Base-by-base conservation (phyloP, 64 coral and sea anemone species). In the Platygyra sinensis region DNA sequence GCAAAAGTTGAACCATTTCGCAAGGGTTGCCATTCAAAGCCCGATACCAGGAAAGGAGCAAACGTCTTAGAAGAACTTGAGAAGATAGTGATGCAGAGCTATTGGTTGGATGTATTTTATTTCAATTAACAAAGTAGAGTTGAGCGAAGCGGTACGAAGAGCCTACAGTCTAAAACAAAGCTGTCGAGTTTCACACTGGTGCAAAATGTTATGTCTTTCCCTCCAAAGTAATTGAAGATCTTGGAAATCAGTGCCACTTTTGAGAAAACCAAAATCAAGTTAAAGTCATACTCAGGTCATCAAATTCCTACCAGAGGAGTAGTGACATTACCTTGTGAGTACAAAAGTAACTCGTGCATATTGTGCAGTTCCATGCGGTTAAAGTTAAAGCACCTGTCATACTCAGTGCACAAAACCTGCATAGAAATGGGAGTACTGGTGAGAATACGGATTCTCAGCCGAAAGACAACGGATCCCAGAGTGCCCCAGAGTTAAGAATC, bases 331-430 rank as follows among this genome's bases (percentile, higher is more conserved):
- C 59, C 72, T 49, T 63, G 89, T 60, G 36, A 51, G 30, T 19
- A 75, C 30, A 73, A 87, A 87, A 22, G 42, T 14, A 92, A 92
- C n/a, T n/a, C 3, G 5, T 24, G 11, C 36, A 30, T 11, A 12
- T 67, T 11, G 71, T 74, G 15, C 22, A 77, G 9, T 72, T 71
- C 6, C 1, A 86, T 19, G 30, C 87, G 17, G 83, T 80, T 30
- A 63, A 92, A 13, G 72, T 67, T 22, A 28, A 64, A 67, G 90
- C 75, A 57, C 42, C 20, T 49, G 18, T 82, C 54, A 62, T 92
- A 25, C 59, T 92, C 36, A 65, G 83, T 75, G 90, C 72, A 0
- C 30, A 78, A n/a, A 60, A 72, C 90, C 52, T 92, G 90, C 22
- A 80, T 79, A 87, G 81, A 79, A 28, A 28, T 92, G 8, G 64